Conservation (phyloP, 2,888 invertebrate genomes). For the Rotaria socialis region DNA sequence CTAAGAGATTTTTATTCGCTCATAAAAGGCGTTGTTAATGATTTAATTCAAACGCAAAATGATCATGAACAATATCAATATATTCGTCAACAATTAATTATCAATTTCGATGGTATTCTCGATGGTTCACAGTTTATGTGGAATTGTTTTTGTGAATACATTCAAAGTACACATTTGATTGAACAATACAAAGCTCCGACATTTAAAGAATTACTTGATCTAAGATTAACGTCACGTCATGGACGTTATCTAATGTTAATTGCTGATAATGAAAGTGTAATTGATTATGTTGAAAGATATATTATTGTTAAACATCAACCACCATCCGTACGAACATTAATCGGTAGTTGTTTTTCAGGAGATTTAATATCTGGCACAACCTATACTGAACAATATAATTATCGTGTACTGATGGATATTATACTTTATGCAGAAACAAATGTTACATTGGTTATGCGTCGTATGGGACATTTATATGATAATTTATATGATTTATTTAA, state of each 20-base stretch:
- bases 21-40: slow-evolving; percentile 39
- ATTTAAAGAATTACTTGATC: slow-evolving; percentile 28
- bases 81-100: slow-evolving; percentile 14
- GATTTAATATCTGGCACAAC: neutral
- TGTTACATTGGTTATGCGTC: slow-evolving; percentile 31
- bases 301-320: neutral
- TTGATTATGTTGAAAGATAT: slow-evolving; percentile 35
- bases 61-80: neutral
- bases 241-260: slow-evolving; percentile 31
- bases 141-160: neutral
- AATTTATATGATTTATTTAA: slow-evolving; percentile 26
- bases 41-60: neutral
- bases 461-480: slow-evolving; percentile 34
- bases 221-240: neutral
- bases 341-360: slow-evolving; percentile 1
- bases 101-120: slow-evolving; percentile 3
- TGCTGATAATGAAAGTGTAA: slow-evolving; percentile 1
- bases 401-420: slow-evolving; percentile 21
- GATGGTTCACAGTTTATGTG: neutral
- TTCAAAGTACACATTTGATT: neutral
- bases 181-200: neutral
- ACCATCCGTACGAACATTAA: slow-evolving; percentile 9
- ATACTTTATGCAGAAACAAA: slow-evolving; percentile 11
- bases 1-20: slow-evolving; percentile 43
- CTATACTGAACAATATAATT: slow-evolving; percentile 12